A percentile compares a stretch with the other conserved stretches of the same genome.
These are phyloP conservation scores for roundworm (Caenorhabditis elegans) DNA, from an alignment of 1,140 invertebrate species.

Conservation along the genomic window DNA sequence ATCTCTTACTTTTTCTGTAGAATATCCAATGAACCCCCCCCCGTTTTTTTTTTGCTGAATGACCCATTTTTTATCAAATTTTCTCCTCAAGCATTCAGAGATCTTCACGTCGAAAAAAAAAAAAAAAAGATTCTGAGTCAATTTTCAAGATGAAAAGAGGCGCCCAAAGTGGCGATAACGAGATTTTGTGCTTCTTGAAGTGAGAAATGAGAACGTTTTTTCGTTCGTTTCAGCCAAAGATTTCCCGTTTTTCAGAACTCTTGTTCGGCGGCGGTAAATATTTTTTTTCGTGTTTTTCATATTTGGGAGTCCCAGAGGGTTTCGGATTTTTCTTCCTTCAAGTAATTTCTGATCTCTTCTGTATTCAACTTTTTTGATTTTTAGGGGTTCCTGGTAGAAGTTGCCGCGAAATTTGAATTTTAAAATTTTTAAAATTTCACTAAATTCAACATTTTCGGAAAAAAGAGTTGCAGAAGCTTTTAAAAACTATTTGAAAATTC, in stretches of 20 bases:
- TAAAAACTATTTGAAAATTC: too few relatives aligned
- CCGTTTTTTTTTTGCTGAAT: neutral
- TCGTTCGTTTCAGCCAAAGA: neutral
- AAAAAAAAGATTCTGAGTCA: too few relatives aligned
- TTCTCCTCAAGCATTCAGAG: neutral
- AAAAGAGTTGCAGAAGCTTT: too few relatives aligned
- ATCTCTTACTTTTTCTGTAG: neutral
- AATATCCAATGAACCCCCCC: neutral
- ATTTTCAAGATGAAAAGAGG: neutral
- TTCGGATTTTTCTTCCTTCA: too few relatives aligned
- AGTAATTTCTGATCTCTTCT: too few relatives aligned
- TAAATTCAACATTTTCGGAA: too few relatives aligned
- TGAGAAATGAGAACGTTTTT: conserved; percentile 1
- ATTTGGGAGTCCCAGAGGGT: too few relatives aligned
- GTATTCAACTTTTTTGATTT: too few relatives aligned
- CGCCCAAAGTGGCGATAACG: neutral
- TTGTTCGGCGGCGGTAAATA: neutral
- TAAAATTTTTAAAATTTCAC: too few relatives aligned
- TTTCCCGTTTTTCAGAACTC: neutral
- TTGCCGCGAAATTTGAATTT: too few relatives aligned
- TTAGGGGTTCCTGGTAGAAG: too few relatives aligned
- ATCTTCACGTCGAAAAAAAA: neutral
- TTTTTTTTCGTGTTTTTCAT: neutral
- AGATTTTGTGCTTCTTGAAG: neutral
- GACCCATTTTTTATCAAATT: conserved; percentile 11